Percentiles rank a stretch among this genome's conserved stretches.
These are phyloP conservation scores for Blennius ocellaris DNA, from an alignment of 2,113 vertebrate genomes.

Conservation along the genomic window DNA sequence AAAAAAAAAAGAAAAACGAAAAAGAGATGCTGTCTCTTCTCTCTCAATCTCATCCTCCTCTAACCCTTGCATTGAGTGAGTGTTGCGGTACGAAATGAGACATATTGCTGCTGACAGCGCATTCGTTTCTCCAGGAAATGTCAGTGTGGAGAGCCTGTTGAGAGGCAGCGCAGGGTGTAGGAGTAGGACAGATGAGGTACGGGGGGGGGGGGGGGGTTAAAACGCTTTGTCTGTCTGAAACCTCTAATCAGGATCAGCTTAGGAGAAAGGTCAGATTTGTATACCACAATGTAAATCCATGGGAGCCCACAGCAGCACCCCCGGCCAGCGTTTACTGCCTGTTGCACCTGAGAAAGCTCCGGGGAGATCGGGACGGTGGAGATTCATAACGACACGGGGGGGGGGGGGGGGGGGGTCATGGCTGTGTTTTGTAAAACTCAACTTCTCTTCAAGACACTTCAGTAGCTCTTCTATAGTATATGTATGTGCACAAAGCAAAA, in stretches of 20 bases:
- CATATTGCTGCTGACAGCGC: conserved; percentile 70
- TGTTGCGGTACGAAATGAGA: conserved; percentile 65
- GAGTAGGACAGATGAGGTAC: conserved; percentile 17
- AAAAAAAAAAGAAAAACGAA: too few relatives aligned
- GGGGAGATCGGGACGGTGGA: too few relatives aligned
- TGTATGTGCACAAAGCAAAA: too few relatives aligned
- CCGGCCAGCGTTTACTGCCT: conserved; percentile 1
- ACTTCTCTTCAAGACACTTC: too few relatives aligned
- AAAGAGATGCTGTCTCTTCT: conserved; percentile 15
- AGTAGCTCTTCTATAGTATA: too few relatives aligned
- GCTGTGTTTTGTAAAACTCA: too few relatives aligned
- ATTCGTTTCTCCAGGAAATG: conserved; percentile 74
- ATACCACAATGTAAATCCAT: conserved; percentile 56
- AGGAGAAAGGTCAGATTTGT: conserved; percentile 71
- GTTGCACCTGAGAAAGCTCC: background rate
- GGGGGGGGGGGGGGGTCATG: too few relatives aligned
- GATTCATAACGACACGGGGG: background rate
- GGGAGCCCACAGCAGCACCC: background rate
- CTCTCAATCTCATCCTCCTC: conserved; percentile 30
- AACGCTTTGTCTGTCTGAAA: conserved; percentile 64
- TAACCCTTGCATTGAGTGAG: conserved; percentile 45
- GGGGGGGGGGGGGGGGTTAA: conserved; percentile 32
- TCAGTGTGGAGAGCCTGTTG: conserved; percentile 70
- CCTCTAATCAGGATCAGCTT: conserved; percentile 67
- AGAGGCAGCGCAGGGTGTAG: conserved; percentile 38